Evolutionary conservation across 2,888 invertebrate genomes (phyloP), one percentile per base, ranked within the genome.

Genomic region (Pristionchus maxplancki): DNA sequence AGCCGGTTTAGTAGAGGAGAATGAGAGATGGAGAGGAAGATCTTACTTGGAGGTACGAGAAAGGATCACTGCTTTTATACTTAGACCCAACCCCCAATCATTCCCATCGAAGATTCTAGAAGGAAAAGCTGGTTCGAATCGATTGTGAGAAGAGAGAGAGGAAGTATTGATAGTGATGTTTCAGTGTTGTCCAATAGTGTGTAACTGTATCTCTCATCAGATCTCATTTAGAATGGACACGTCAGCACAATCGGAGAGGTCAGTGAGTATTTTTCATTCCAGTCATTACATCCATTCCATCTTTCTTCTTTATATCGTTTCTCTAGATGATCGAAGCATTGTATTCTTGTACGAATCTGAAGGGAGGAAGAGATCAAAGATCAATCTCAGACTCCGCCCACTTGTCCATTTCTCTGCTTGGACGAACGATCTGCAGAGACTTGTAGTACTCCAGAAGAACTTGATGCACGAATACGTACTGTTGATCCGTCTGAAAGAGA

Each of bases 1-100:
- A 58, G 62, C 85, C 85, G 85, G 85, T 85, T 85, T 85, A 64
- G 58, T 34, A 64, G 85, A 64, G 85, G 64, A 85, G 64, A 82
- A 78, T 44, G 78, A 78, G 78, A 78, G 78, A 78, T 78, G 48
- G 78, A 48, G 48, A 48, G n/a, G 78, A 40, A 78, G 78, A 78
- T 78, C 44, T 28, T 44, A 40, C 62, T 31, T 24, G 31, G 37
- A 64, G 20, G 28, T 31, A 64, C 44, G 64, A 24, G 58, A 44
- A 44, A 13, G 40, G 85, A 64, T 11, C 44, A 28, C 28, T 24
- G 31, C 78, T 78, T 78, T 78, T 78, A 78, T 78, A 78, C 78
- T 28, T 71, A 71, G 71, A 71, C 78, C 78, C 78, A 78, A 78
- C 44, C 78, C 78, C 40, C 78, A 40, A 48, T 48, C 44, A 40